Evolutionary conservation across 2,888 invertebrate genomes (phyloP).

Genomic region (Entomobrya proxima): DNA sequence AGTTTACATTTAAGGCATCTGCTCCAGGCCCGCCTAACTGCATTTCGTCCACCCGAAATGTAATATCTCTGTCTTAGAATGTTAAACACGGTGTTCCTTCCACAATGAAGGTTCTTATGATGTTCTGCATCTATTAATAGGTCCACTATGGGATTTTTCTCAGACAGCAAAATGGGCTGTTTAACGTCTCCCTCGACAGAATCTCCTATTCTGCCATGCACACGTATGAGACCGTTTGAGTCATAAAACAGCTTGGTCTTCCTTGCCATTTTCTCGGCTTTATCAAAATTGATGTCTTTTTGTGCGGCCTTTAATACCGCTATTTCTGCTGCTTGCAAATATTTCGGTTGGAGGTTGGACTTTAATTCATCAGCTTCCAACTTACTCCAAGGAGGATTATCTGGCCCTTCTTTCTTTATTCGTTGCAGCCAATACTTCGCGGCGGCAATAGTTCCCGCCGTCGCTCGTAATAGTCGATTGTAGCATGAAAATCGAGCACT

Average conservation of each 20-base stretch:
- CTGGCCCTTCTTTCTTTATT: no score
- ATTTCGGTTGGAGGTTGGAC: no score
- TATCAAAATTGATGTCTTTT: neutral
- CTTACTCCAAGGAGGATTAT: no score
- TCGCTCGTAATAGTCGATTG: no score
- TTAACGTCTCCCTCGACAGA: no score
- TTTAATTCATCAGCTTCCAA: no score
- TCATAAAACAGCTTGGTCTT: neutral
- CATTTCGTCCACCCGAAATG: conserved; percentile 21
- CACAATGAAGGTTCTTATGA: neutral
- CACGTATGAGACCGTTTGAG: neutral
- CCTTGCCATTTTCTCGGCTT: neutral
- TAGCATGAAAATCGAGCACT: no score
- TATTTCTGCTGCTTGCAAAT: no score
- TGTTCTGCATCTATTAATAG: neutral
- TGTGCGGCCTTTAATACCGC: no score
- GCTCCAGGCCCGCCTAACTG: conserved; percentile 30
- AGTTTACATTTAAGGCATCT: conserved; percentile 64
- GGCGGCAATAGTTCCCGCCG: no score
- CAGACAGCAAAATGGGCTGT: neutral
- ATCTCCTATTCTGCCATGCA: neutral
- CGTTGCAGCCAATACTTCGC: no score
- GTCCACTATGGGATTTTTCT: neutral
- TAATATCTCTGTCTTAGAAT: neutral
- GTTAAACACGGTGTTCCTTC: conserved; percentile 41